Base-by-base conservation (phyloP, 2,113 vertebrate genomes). In the Coregonus clupeaformis region DNA sequence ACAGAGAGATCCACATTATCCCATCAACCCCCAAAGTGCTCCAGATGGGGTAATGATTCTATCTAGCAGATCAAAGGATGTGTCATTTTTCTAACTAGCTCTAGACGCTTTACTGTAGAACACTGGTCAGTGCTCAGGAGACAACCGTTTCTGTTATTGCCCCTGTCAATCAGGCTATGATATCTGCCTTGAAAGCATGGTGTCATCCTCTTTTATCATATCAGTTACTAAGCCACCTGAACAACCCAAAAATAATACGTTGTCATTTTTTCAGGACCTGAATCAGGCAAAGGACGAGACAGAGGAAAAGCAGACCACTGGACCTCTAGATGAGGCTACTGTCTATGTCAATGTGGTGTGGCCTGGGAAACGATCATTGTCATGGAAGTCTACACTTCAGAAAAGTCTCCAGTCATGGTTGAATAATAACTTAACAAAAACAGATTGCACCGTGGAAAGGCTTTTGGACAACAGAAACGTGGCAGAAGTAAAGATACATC, bases 371-470 rank as follows among this genome's bases (percentile, higher is more conserved):
- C 0, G 18, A 5, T 0, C 5, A 0, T 82, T 36, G 6, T 36
- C 32, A 72, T 20, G 0, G 13, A 7, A n/a, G 2, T 0, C 0
- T 0, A 0, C 3, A 0, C 78, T 92, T 0, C 0, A 81, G 0
- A 83, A 0, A 30, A 0, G 47, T 24, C 83, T 92, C 29, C 87
- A 89, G 75, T 27, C 0, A 2, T 89, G 89, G 86, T 29, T 52
- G 9, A 79, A 73, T 20, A 72, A 2, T 2, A 3, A 5, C 0
- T 0, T 14, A 12, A 1, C 0, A 1, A 0, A 0, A 0, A 0
- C 3, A 14, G 2, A 68, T 0, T 69, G 16, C 2, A 1, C 0
- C 0, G 45, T 86, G 16, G 0, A 6, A 0, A 4, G 0, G 0
- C 4, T 6, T 0, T n/a, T n/a, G n/a, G n/a, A n/a, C n/a, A 2